Base-by-base conservation (phyloP, 2,113 vertebrate species). In the Blennius ocellaris region DNA sequence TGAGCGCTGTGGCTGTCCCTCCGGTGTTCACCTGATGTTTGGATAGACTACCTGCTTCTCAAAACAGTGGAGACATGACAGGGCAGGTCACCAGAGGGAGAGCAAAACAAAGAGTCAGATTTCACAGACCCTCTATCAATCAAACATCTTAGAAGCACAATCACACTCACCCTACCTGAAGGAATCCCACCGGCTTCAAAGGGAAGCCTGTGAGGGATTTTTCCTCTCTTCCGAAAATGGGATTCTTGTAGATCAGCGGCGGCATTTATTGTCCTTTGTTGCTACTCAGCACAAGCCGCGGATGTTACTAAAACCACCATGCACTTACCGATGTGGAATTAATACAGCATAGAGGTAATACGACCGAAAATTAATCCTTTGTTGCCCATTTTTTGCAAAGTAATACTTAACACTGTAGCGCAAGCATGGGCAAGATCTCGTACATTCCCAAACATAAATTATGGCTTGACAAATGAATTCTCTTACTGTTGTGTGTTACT, bases 121-220 rank as follows among this genome's bases (percentile, higher is more conserved):
- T 91, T 90, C 92, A 92, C 75, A 90, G 84, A 87, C 85, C 72
- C 79, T 87, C 84, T 91, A 92, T 91, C 91, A 90, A 91, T 92
- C 85, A 91, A 87, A 90, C 90, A 92, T 91, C 90, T 88, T 73
- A 77, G 83, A 74, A 37, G 80, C 82, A 86, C 74, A 87, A 72
- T 78, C 80, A 43, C 72, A 75, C 76, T 70, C 76, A 17, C 59
- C 63, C 57, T 40, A 74, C 79, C 89, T 63, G 52, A 80, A 81
- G 78, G 81, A 79, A 85, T 89, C 87, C 79, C 85, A 78, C 14
- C 8, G 6, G 69, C 90, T 89, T 91, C 91, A 87, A 88, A 91
- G 84, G 77, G 15, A 77, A 76, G 69, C 45, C 12, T 75, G 49
- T 61, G 54, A 71, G 74, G 82, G 69, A 82, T 74, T 81, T 82